phyloP scores from a whole-genome alignment of 1,140 invertebrate species.

The Hesperophylax magnus region DNA sequence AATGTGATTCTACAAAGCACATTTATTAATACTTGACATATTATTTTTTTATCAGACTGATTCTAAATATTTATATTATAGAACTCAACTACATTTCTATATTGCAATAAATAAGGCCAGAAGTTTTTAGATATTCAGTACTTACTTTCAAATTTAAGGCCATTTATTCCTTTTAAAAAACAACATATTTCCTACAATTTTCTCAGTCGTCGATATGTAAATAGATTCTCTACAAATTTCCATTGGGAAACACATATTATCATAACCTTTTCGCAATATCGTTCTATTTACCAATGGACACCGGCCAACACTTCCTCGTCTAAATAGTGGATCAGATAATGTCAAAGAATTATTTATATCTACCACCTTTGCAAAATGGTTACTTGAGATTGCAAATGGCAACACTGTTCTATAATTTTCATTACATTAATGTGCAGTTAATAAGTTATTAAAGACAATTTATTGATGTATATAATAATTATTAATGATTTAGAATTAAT shows the following conservation, averaged over 20 bases:
- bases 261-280: not conserved
- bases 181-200: slow-evolving; percentile 7
- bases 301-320: slow-evolving; percentile 28
- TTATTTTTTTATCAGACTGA: slow-evolving; percentile 23
- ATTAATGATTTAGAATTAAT: not conserved
- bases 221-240: not conserved
- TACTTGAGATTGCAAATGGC: too few relatives aligned
- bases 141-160: slow-evolving; percentile 21
- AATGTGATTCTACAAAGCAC: slow-evolving; percentile 6
- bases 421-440: too few relatives aligned
- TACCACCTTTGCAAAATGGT: not conserved
- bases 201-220: slow-evolving; percentile 22
- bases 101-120: slow-evolving; percentile 25
- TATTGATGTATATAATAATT: not conserved
- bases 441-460: too few relatives aligned
- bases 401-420: too few relatives aligned
- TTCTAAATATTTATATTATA: slow-evolving; percentile 23
- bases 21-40: slow-evolving; percentile 29
- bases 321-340: not conserved
- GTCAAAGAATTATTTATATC: slow-evolving; percentile 28
- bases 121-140: slow-evolving; percentile 15
- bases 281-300: slow-evolving; percentile 22
- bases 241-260: not conserved
- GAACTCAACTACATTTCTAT: not conserved
- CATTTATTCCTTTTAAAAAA: not conserved